Evolutionary conservation across 2,797 vertebrate species (phyloP), one percentile per base, ranked within the genome.

Genomic region (Danio aesculapii): DNA sequence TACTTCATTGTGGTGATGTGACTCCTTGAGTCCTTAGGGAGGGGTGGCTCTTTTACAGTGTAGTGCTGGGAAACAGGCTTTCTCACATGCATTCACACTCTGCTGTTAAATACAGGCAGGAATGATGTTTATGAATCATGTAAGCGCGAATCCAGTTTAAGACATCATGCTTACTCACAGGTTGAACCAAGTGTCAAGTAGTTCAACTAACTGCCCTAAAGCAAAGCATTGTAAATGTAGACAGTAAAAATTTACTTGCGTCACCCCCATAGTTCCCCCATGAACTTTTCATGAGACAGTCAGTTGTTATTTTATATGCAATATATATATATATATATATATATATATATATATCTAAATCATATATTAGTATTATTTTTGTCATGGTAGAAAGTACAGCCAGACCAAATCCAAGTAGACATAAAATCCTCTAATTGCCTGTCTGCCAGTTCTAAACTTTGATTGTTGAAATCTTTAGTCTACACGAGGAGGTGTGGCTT

Each of bases 151-250:
- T 82, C 46, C 12, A 0, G 49, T 86, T 69, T 86, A 83, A 87
- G 83, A 87, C 82, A 78, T 41, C 74, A 59, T n/a, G 16, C 63
- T 57, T 76, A 88, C 79, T 92, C 87, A 84, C 49, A 76, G 79
- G 67, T 64, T 59, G 41, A 76, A 50, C 73, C 13, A 16, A 77
- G 73, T 12, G 71, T 83, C 77, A 39, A 61, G 14, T 39, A 55
- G 17, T 21, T 30, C 17, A 79, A 9, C 6, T 39, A 41, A 70
- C 21, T 10, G 16, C 43, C 53, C 43, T 58, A 5, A n/a, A 71
- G 39, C 50, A 21, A 19, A 39, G 19, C 47, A 6, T 10, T 41
- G 17, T 62, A 52, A 53, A 44, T 10, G n/a, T 49, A 49, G 16
- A 13, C 12, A 17, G 11, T 0, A 41, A 19, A n/a, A 8, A 13